Percentiles rank a stretch among this genome's conserved stretches.
These are phyloP conservation scores for Microcebus murinus DNA, from an alignment of 2,113 vertebrate genomes.

Conservation along the genomic window DNA sequence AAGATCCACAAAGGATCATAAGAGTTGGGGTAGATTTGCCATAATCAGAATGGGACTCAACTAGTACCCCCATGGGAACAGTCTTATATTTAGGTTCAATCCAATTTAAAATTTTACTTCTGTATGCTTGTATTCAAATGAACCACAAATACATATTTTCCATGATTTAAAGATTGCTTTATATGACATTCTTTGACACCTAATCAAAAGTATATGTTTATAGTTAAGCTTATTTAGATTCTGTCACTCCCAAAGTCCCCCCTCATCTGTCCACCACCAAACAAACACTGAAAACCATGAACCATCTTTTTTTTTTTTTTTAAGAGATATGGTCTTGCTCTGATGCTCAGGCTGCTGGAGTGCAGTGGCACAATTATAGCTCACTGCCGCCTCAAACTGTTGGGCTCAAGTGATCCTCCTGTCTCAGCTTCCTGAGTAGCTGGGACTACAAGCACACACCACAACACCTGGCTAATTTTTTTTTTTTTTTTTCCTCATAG, in stretches of 20 bases:
- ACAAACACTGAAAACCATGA: background rate
- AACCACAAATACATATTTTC: background rate
- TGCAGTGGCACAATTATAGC: too few relatives aligned
- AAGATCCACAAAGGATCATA: background rate
- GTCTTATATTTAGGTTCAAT: constrained; percentile 1
- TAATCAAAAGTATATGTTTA: background rate
- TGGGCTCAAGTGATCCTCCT: too few relatives aligned
- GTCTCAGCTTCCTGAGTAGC: too few relatives aligned
- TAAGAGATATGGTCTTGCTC: too few relatives aligned
- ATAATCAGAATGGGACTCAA: background rate
- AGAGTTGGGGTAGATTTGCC: background rate
- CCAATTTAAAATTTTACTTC: background rate
- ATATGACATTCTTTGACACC: background rate
- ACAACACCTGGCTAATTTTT: too few relatives aligned
- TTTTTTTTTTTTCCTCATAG: too few relatives aligned
- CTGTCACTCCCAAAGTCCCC: background rate
- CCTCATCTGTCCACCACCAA: background rate
- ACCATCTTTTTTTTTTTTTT: background rate
- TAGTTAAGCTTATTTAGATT: background rate
- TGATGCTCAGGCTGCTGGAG: too few relatives aligned
- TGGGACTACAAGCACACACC: too few relatives aligned
- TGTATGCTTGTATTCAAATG: constrained; percentile 41
- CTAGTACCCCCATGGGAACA: background rate
- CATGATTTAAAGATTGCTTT: background rate
- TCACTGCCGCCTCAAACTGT: too few relatives aligned